Evolutionary conservation across 2,797 vertebrate species (phyloP), one percentile per base, ranked within the genome.

Genomic region (Chelmon rostratus): DNA sequence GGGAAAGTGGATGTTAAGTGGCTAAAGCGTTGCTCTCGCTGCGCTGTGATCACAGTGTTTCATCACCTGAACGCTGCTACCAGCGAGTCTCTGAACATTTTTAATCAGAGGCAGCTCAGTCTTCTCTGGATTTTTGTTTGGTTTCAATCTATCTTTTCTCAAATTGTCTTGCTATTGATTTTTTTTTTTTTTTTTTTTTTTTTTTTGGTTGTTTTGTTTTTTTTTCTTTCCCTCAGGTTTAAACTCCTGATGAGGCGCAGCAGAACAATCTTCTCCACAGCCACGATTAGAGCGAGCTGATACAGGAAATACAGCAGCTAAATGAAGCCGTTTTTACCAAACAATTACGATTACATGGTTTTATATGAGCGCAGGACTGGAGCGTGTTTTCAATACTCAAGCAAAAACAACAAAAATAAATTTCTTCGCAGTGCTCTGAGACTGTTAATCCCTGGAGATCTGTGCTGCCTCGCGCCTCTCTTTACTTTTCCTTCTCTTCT

Each of bases 111-210:
- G 11, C 3, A 38, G 16, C 37, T 42, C 15, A 67, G 18, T 53
- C 19, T 33, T 33, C 21, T 19, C 16, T 35, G 35, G 56, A 18
- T 67, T 61, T 63, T 64, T 40, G 25, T 40, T 49, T 78, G 18
- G 21, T 28, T 52, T 23, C 9, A 15, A 13, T 56, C 6, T 9
- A 1, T 42, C 15, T 56, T 25, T 61, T 61, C 68, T 33, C 12
- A 35, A 49, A 75, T 78, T 23, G 58, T 74, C 46, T 54, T 61
- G 68, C 38, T 38, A 71, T 79, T 69, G 63, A 68, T 80, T 81
- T 35, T 56, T 6, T 5, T 53, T 42, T n/a, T n/a, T n/a, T n/a
- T n/a, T n/a, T n/a, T n/a, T 46, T 61, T 37, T 11, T 46, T 2
- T 23, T 16, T 25, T 46, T n/a, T n/a, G n/a, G n/a, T n/a, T n/a